Base-by-base conservation (phyloP, 2,797 vertebrate species). In the Cheirogaleus major region DNA sequence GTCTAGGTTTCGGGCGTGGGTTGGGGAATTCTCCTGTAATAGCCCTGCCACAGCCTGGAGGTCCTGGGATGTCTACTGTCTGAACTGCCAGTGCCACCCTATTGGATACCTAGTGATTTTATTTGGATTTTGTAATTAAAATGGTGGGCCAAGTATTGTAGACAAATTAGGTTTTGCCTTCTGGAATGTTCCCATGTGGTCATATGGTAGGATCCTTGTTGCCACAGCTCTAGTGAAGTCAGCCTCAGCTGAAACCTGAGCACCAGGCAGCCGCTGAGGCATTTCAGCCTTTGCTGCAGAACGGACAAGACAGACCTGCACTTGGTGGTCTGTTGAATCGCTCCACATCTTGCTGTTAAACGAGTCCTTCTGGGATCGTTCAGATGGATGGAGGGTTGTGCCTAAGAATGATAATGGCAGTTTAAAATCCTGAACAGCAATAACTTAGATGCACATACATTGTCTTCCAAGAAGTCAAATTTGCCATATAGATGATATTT, bases 391-490 rank as follows among this genome's bases (percentile, higher is more conserved):
- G 43, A 88, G 35, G 48, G 5, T 48, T 76, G n/a, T 32, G 30
- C 41, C 59, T 45, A 38, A 59, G 69, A 93, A 63, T 30, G 57
- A 50, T 12, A 8, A 88, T 11, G 78, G 52, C n/a, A 45, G 61
- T 10, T 67, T 45, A 70, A 90, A 89, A 79, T 67, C 41, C 83
- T 38, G 73, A 63, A 41, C 18, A 57, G 61, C 15, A 1, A 15
- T 91, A 27, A 3, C 45, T 43, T 45, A 22, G 45, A 25, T 35
- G 57, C 65, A 27, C 12, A 7, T 63, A 15, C 17, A 25, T 83
- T 93, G 93, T 70, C 30, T 95, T 89, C 17, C 32, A 81, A 76
- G 50, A 93, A 67, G 20, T 82, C 43, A 76, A 90, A 78, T 41
- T 27, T 45, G 43, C 43, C 22, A 55, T 55, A 78, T 18, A 69